A percentile compares a stretch with the other conserved stretches of the same genome.
phyloP scores from a whole-genome alignment of 23 tunicate species.

The Ciona savignyi region DNA sequence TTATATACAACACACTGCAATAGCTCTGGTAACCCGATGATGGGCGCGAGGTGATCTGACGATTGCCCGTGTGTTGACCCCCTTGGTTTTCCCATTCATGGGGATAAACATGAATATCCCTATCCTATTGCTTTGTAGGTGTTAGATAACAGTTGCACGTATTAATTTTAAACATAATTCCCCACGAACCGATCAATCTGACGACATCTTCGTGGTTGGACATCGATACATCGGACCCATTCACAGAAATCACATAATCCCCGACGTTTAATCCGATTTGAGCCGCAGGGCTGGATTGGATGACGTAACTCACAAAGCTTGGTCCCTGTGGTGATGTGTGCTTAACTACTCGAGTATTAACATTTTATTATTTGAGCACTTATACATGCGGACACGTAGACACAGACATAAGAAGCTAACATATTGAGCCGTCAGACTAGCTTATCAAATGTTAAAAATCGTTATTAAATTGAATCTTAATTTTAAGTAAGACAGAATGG shows the following conservation, averaged over 20 bases:
- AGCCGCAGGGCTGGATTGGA: conserved; percentile 40
- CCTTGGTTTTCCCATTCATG: too few species aligned
- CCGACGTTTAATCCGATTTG: conserved; percentile 53
- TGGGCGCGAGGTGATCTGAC: too few species aligned
- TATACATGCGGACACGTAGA: too few species aligned
- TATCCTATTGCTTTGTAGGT: neutral
- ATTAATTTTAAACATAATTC: too few species aligned
- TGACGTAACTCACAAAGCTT: conserved; percentile 68
- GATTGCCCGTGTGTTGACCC: too few species aligned
- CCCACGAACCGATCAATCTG: conserved; percentile 35
- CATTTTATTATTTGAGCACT: too few species aligned
- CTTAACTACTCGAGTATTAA: too few species aligned
- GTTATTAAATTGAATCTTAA: neutral
- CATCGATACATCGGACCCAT: conserved; percentile 51
- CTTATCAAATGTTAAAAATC: neutral
- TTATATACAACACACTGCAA: too few species aligned
- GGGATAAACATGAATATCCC: too few species aligned
- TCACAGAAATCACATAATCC: conserved; percentile 62
- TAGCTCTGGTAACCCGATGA: too few species aligned
- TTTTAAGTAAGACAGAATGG: too few species aligned
- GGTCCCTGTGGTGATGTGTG: conserved; percentile 47
- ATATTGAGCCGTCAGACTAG: too few species aligned
- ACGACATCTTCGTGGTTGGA: conserved; percentile 68
- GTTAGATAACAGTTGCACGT: neutral
- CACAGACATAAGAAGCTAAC: neutral